Conservation (phyloP, 1,140 invertebrate species). For the Hypsibius dujardini region DNA sequence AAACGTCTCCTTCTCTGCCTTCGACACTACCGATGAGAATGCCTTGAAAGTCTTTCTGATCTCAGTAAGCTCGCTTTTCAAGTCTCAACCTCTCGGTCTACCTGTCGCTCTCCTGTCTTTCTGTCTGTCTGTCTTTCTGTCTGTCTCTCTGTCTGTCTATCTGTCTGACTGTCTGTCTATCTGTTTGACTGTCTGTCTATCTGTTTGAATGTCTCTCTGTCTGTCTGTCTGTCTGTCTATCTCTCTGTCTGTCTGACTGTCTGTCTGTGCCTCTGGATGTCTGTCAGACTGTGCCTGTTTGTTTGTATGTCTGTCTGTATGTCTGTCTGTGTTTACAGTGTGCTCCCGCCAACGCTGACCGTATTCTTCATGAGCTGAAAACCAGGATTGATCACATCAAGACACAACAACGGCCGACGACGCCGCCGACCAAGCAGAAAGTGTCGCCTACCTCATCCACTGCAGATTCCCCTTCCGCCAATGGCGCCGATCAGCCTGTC, state of each 20-base stretch:
- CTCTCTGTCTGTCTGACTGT: no score
- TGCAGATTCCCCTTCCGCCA: not conserved
- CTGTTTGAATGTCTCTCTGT: no score
- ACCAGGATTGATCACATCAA: not conserved
- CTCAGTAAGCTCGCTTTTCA: not conserved
- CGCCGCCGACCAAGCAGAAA: not conserved
- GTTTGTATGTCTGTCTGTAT: no score
- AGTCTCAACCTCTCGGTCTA: no score
- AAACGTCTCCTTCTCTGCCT: conserved; percentile 3
- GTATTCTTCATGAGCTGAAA: not conserved
- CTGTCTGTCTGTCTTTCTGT: no score
- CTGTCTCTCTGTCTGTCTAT: no score
- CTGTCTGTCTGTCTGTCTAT: no score
- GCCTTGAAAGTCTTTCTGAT: not conserved
- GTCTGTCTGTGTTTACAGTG: not conserved
- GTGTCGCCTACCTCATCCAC: not conserved
- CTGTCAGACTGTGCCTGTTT: no score
- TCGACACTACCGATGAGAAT: not conserved
- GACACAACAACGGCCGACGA: not conserved
- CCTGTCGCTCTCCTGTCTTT: no score
- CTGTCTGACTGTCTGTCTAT: no score
- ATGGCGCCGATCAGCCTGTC: not conserved
- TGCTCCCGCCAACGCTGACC: not conserved
- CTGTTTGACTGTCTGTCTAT: no score
- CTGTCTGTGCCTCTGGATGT: no score